Conservation (phyloP, 2,888 invertebrate genomes). For the Anagyrus pseudococci region DNA sequence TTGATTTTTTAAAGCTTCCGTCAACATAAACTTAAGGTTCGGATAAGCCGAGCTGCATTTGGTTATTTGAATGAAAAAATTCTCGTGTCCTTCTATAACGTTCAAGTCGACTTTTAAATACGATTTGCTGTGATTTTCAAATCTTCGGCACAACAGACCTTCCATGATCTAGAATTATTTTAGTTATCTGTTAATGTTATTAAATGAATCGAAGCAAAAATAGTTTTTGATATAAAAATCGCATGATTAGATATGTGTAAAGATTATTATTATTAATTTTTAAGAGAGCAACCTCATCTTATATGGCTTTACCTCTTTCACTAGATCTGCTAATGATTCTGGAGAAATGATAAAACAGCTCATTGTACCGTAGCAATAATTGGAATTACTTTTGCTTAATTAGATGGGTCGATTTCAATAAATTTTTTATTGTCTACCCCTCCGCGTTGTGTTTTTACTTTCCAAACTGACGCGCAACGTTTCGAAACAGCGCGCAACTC, state of each 20-base stretch:
- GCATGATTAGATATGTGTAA: not conserved
- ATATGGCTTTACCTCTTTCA: constrained; percentile 14
- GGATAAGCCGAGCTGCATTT: constrained; percentile 10
- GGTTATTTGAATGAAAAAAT: constrained; percentile 28
- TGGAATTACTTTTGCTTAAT: too few relatives aligned
- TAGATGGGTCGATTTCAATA: too few relatives aligned
- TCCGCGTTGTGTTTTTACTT: too few relatives aligned
- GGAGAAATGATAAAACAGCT: not conserved
- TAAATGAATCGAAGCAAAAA: not conserved
- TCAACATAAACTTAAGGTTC: constrained; percentile 20
- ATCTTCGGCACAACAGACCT: constrained; percentile 10
- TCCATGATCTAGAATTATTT: constrained; percentile 13
- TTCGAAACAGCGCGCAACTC: too few relatives aligned
- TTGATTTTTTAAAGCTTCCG: not conserved
- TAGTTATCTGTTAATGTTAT: not conserved
- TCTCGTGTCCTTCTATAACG: constrained; percentile 2
- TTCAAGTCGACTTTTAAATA: constrained; percentile 28
- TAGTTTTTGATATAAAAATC: not conserved
- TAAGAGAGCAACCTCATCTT: not conserved
- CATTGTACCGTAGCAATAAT: too few relatives aligned
- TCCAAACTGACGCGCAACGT: too few relatives aligned
- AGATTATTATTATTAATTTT: not conserved
- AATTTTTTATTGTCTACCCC: too few relatives aligned
- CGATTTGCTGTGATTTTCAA: constrained; percentile 2
- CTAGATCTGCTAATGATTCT: not conserved